A percentile compares a stretch with the other conserved stretches of the same genome.
Conservation (phyloP, 2,113 vertebrate species). For the Herpetotheres cachinnans region DNA sequence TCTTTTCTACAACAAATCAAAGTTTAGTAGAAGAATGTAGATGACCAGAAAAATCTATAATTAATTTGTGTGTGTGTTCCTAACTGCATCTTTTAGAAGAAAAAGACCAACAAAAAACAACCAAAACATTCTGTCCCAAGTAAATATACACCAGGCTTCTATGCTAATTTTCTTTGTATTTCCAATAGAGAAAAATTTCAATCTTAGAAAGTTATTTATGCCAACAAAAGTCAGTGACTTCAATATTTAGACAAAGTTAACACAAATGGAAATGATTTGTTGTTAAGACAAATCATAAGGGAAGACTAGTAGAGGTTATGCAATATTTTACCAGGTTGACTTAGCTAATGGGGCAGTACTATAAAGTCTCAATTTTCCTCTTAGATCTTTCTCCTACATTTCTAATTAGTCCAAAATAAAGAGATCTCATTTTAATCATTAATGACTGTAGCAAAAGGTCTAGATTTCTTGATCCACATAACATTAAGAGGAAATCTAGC, state of each 20-base stretch:
- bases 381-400: background rate
- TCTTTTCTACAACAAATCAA: background rate
- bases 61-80: background rate
- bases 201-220: background rate
- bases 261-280: background rate
- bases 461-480: background rate
- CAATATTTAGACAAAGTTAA: background rate
- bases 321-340: background rate
- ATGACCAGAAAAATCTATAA: background rate
- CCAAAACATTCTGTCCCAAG: background rate
- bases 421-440: background rate
- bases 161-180: background rate
- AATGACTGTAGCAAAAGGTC: background rate
- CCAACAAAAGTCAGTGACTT: background rate
- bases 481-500: background rate
- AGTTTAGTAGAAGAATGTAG: background rate
- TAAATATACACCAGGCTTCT: background rate
- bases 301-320: background rate
- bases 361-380: background rate
- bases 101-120: background rate
- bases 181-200: background rate
- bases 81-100: background rate
- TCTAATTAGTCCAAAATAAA: background rate
- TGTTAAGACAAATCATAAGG: background rate
- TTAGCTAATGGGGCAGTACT: too few species aligned